Evolutionary conservation across 2,888 invertebrate species (phyloP).

Genomic region (Lymantria dispar): DNA sequence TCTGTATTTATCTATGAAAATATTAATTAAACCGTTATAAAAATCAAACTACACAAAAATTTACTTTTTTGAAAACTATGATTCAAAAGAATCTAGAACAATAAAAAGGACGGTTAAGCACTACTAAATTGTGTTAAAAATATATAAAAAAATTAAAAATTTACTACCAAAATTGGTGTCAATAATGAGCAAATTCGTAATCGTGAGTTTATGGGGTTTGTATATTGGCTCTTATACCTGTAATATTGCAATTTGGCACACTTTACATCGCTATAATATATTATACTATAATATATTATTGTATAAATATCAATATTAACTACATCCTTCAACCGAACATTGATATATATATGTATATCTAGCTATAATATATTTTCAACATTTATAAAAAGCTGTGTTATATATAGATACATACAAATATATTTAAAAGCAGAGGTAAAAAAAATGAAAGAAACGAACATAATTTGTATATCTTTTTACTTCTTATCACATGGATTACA

Average conservation of each 20-base stretch:
- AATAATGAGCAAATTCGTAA: constrained; percentile 47
- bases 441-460: constrained; percentile 61
- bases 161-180: constrained; percentile 45
- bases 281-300: constrained; percentile 31
- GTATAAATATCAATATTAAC: constrained; percentile 43
- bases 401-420: constrained; percentile 55
- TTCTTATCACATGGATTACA: constrained; percentile 71
- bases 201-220: constrained; percentile 42
- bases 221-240: constrained; percentile 66
- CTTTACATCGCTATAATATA: constrained; percentile 37
- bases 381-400: constrained; percentile 60
- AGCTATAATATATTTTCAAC: constrained; percentile 49
- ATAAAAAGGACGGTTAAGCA: constrained; percentile 41
- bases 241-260: constrained; percentile 72
- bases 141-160: constrained; percentile 23
- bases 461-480: constrained; percentile 65
- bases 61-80: constrained; percentile 5
- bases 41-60: not conserved
- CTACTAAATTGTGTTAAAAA: constrained; percentile 14
- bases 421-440: constrained; percentile 44
- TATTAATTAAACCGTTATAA: not conserved
- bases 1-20: constrained; percentile 1
- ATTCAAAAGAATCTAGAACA: constrained; percentile 11
- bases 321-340: constrained; percentile 50
- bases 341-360: constrained; percentile 54